These are phyloP conservation scores for Okamejei kenojei DNA, from an alignment of 2,797 vertebrate genomes.

Conservation along the genomic window DNA sequence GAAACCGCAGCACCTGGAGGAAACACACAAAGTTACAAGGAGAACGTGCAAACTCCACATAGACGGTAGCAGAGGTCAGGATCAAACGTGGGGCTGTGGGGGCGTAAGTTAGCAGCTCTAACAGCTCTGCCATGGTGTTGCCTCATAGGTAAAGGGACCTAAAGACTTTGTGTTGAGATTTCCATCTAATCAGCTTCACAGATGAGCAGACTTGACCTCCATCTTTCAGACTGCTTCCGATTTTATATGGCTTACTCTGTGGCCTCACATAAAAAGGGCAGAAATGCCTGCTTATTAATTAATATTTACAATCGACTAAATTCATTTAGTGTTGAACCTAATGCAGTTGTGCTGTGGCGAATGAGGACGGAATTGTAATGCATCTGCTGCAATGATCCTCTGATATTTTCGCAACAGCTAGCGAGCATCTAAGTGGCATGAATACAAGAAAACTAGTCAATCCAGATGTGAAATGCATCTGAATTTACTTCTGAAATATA, in stretches of 20 bases:
- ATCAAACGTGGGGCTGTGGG: too few relatives aligned
- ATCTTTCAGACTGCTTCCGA: not conserved
- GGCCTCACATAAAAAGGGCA: not conserved
- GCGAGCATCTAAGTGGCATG: not conserved
- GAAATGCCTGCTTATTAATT: not conserved
- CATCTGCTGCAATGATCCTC: not conserved
- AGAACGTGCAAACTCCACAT: too few relatives aligned
- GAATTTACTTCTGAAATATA: not conserved
- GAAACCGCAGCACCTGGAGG: too few relatives aligned
- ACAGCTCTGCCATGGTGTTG: too few relatives aligned
- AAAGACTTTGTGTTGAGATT: not conserved
- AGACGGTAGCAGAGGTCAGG: too few relatives aligned
- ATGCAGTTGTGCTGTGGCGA: not conserved
- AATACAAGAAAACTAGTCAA: not conserved
- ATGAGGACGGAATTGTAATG: not conserved
- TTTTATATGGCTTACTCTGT: not conserved
- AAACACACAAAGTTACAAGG: too few relatives aligned
- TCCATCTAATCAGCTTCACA: not conserved
- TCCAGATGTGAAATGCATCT: not conserved
- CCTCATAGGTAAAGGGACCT: too few relatives aligned
- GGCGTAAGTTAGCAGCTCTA: too few relatives aligned
- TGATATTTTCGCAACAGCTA: not conserved
- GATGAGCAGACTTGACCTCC: not conserved
- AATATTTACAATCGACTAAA: conserved; percentile 3
- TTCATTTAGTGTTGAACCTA: not conserved